Percentiles rank a stretch among this genome's conserved stretches.
phyloP scores from a whole-genome alignment of 2,797 vertebrate genomes.

The Hydrocynus forskahlii region DNA sequence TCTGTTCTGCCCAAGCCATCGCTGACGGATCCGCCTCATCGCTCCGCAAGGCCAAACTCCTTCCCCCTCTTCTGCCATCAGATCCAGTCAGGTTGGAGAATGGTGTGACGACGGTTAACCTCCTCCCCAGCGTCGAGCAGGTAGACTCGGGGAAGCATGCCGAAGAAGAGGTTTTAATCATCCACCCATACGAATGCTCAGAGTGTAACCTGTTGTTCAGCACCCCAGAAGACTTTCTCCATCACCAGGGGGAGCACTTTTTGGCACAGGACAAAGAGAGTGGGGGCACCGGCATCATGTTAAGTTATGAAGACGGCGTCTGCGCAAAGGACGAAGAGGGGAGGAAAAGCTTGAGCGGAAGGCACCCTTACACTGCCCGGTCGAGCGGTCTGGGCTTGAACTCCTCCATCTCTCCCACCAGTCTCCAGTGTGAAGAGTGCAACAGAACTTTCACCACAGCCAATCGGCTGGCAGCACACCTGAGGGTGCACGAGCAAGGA shows the following conservation, averaged over 20 bases:
- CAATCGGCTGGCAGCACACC: conserved; percentile 86
- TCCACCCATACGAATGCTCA: conserved; percentile 90
- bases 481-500: conserved; percentile 86
- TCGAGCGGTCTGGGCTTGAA: conserved; percentile 28
- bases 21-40: conserved; percentile 70
- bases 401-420: conserved; percentile 17
- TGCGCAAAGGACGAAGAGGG: conserved; percentile 40
- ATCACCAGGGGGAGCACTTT: conserved; percentile 92
- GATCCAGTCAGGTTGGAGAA: conserved; percentile 65
- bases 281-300: conserved; percentile 73
- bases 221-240: conserved; percentile 89
- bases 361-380: conserved; percentile 14
- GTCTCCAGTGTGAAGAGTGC: conserved; percentile 79
- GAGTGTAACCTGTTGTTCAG: conserved; percentile 88
- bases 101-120: conserved; percentile 69
- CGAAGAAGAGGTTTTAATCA: conserved; percentile 69
- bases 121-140: conserved; percentile 64
- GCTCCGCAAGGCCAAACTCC: conserved; percentile 67
- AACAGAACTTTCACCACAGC: conserved; percentile 84
- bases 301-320: conserved; percentile 54
- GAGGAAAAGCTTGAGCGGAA: conserved; percentile 46
- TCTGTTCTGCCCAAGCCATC: conserved; percentile 81
- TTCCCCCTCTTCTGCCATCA: conserved; percentile 66
- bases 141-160: conserved; percentile 53
- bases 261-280: conserved; percentile 87